Percentiles rank a stretch among this genome's conserved stretches.
phyloP scores from a whole-genome alignment of 1,140 invertebrate genomes.

The Tetramorium simillimum region DNA sequence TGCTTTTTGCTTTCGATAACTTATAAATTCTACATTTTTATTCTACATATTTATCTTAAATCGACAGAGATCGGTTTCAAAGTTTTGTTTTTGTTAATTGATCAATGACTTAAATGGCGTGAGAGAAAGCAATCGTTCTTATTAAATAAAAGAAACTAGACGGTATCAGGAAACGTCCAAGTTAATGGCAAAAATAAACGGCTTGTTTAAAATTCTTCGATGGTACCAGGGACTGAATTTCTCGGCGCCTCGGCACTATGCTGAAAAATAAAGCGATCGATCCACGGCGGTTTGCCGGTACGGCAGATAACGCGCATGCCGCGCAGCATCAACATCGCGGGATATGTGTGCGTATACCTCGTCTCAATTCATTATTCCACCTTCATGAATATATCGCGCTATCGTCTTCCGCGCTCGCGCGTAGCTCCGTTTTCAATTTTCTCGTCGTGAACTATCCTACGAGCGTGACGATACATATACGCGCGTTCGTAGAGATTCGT shows the following conservation, averaged over 20 bases:
- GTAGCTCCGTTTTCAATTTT: conserved; percentile 71
- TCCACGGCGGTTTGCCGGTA: conserved; percentile 43
- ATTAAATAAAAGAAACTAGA: background rate
- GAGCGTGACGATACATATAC: conserved; percentile 41
- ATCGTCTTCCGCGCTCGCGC: conserved; percentile 68
- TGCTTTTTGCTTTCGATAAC: conserved; percentile 25
- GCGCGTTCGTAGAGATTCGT: background rate
- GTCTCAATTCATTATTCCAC: conserved; percentile 69
- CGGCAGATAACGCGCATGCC: conserved; percentile 38
- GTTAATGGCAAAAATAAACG: background rate
- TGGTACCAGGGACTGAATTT: background rate
- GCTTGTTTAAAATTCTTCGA: background rate
- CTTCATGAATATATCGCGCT: conserved; percentile 59
- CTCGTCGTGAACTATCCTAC: conserved; percentile 59
- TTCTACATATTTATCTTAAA: conserved; percentile 25
- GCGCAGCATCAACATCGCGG: background rate
- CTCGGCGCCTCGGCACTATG: background rate
- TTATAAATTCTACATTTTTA: conserved; percentile 49
- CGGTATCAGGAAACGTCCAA: background rate
- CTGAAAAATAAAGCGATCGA: conserved; percentile 48
- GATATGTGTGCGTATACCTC: background rate
- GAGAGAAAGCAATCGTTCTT: background rate
- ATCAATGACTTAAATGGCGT: background rate
- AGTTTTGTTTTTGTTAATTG: background rate
- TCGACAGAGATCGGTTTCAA: background rate